Evolutionary conservation across 2,888 invertebrate genomes (phyloP), one percentile per base, ranked within the genome.

Genomic region (Serrognathus titanus): DNA sequence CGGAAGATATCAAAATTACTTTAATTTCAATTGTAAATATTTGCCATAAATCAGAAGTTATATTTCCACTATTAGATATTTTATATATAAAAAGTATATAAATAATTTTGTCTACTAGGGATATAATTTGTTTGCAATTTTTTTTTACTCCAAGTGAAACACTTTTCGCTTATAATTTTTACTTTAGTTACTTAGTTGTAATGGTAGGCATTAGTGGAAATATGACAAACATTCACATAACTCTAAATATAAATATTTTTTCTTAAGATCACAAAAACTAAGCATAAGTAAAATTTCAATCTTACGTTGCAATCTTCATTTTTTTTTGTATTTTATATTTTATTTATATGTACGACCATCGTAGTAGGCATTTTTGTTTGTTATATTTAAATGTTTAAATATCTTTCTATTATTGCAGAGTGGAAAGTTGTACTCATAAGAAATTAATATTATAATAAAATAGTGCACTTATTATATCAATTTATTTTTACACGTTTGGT

Each of bases 1-100:
- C 40, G 8, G 40, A 53, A 47, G 53, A 53, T 53, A 47, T 53
- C 53, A 48, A 20, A 38, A 47, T 38, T 40, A 40, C 24, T 39
- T 53, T 53, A 53, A 53, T 53, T 48, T 53, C 40, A 53, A 53
- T 43, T 54, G 54, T 54, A 54, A 54, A 54, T 54, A 54, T 43
- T 49, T 54, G 54, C 54, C 54, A 54, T 54, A 54, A 41, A 54
- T 43, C 43, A 45, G 46, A 45, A 41, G 53, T 53, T 53, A 47
- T 53, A 53, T 53, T 53, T 53, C 53, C 53, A 47, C 47, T 53
- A 46, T 41, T 51, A 41, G 39, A 43, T 31, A 11, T 43, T 16
- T 43, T 43, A 16, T 43, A 43, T 43, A 43, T 43, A 43, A 40
- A 40, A 40, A 11, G 12, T 11, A 40, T 16, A 43, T 20, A 43